Conservation (phyloP, 2,113 vertebrate genomes). For the Corythoichthys haematopterus region DNA sequence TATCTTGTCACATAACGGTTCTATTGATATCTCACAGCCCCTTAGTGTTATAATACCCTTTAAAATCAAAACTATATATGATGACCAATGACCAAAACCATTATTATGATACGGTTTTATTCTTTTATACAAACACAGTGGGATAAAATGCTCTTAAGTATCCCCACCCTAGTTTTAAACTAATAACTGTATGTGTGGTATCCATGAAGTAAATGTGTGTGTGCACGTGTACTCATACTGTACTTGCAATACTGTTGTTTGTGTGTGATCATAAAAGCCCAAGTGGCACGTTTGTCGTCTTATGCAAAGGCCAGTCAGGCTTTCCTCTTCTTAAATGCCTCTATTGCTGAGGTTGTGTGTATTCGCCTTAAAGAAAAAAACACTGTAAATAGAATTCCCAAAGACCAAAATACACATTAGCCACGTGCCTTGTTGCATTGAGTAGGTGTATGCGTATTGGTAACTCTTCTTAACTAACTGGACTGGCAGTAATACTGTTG, state of each 20-base stretch:
- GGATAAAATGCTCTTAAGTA: not conserved
- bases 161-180: constrained; percentile 6
- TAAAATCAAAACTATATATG: not conserved
- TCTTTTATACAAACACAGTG: not conserved
- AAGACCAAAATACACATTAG: constrained; percentile 68
- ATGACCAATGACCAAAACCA: not conserved
- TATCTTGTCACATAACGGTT: too few species aligned
- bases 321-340: constrained; percentile 54
- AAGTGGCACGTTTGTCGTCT: constrained; percentile 33
- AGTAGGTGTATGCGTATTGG: constrained; percentile 60
- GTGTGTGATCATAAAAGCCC: not conserved
- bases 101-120: not conserved
- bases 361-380: constrained; percentile 54
- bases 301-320: constrained; percentile 47
- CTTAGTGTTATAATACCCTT: too few species aligned
- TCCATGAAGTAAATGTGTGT: constrained; percentile 35
- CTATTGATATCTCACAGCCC: too few species aligned
- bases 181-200: constrained; percentile 17
- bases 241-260: not conserved
- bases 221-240: constrained; percentile 5
- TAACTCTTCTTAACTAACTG: constrained; percentile 61
- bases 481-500: constrained; percentile 55
- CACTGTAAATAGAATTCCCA: constrained; percentile 65
- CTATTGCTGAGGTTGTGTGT: constrained; percentile 53
- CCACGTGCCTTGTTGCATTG: constrained; percentile 63